Base-by-base conservation (phyloP, 1,140 invertebrate species). In the Drosophila erecta region DNA sequence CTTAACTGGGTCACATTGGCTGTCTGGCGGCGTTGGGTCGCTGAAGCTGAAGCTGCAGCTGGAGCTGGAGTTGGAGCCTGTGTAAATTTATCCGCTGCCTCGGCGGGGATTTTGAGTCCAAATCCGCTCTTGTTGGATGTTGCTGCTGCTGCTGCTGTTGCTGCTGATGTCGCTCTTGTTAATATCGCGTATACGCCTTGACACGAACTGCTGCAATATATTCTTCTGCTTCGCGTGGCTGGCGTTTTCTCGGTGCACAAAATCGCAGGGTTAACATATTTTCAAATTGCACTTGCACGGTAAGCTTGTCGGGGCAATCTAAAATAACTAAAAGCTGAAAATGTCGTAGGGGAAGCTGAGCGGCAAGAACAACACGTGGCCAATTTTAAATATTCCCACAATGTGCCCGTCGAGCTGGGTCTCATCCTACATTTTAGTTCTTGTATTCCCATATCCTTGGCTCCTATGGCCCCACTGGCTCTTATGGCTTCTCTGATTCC, bases 1-100 rank as follows among this genome's bases (percentile, higher is more conserved):
- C 54, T 74, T 79, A 89, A 89, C 76, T 87, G 76, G 83, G 84
- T 89, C 83, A 87, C 83, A 87, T 89, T 51, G 67, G 80, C 54
- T 47, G 59, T 40, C 61, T 54, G 60, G 65, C 59, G 61, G 65
- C 55, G 57, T 22, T 70, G 66, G 24, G 65, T 35, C 66, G 65
- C 35, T 35, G 30, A 30, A 10, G 30, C 30, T 30, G 30, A 8
- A 30, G 7, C 30, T 30, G 64, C 51, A 70, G 64, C 43, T 30
- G 8, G 2, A 30, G 27, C 27, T 30, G 27, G 7, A 30, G 30
- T 7, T 30, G 64, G 66, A 70, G 67, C 43, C 50, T 70, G 65
- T 70, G 51, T 53, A 57, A 70, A 70, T 70, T 70, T 70, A 70
- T 57, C 43, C 43, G 64, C 65, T 47, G 49, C 49, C 64, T 17